Percentiles rank a stretch among this genome's conserved stretches.
These are phyloP conservation scores for Pocillopora damicornis DNA, from an alignment of 64 coral and sea anemone species.

Conservation along the genomic window DNA sequence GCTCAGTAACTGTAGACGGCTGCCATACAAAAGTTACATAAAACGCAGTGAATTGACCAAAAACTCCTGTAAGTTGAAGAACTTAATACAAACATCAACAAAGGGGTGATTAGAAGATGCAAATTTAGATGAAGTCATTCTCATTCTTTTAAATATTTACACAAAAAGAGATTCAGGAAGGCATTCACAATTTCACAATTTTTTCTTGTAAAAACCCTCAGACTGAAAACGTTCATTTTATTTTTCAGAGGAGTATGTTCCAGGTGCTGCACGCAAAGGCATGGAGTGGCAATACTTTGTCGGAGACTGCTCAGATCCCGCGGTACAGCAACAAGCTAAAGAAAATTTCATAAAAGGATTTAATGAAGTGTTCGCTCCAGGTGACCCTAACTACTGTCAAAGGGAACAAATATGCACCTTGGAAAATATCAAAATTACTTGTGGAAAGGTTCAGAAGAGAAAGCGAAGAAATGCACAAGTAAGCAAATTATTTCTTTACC, in stretches of 20 bases:
- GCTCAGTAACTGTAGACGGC: too few species aligned
- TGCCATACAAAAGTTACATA: too few species aligned
- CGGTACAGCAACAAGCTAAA: slow-evolving; percentile 78
- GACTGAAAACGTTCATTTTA: not conserved
- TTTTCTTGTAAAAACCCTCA: not conserved
- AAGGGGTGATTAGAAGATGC: too few species aligned
- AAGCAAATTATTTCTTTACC: not conserved
- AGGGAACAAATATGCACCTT: slow-evolving; percentile 53
- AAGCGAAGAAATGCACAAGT: slow-evolving; percentile 61
- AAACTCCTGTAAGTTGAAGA: too few species aligned
- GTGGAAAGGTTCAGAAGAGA: slow-evolving; percentile 60
- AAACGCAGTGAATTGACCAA: too few species aligned
- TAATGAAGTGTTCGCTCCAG: slow-evolving; percentile 13
- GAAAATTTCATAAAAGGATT: slow-evolving; percentile 63
- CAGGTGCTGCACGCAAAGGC: slow-evolving; percentile 65
- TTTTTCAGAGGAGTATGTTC: slow-evolving; percentile 62
- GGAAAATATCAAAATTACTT: slow-evolving; percentile 70
- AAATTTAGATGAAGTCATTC: too few species aligned
- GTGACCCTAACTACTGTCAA: slow-evolving; percentile 65
- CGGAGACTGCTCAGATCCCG: slow-evolving; percentile 74
- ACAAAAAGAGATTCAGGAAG: too few species aligned
- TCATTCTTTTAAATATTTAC: too few species aligned
- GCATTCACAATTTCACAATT: too few species aligned
- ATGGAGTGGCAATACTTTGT: slow-evolving; percentile 91
- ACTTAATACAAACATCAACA: too few species aligned